A percentile compares a stretch with the other conserved stretches of the same genome.
Conservation (phyloP, 2,113 vertebrate species). For the Formicarius rufipectus region DNA sequence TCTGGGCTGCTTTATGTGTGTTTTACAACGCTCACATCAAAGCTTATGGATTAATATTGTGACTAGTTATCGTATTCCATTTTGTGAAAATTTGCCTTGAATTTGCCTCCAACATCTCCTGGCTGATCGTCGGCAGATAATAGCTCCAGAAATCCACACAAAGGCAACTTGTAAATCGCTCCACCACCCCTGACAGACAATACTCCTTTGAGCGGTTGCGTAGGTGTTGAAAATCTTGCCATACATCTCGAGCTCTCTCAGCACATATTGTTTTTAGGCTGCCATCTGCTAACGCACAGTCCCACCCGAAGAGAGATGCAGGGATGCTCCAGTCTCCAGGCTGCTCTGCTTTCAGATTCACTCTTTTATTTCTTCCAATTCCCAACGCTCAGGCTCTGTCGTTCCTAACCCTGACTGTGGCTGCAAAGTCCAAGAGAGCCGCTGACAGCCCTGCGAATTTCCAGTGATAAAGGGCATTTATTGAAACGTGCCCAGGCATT, state of each 20-base stretch:
- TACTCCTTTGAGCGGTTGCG: not conserved
- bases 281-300: slow-evolving; percentile 44
- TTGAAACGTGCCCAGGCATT: not conserved
- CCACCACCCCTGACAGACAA: slow-evolving; percentile 31
- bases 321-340: not conserved
- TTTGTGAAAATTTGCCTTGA: slow-evolving; percentile 49
- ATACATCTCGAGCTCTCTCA: slow-evolving; percentile 45
- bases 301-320: slow-evolving; percentile 34
- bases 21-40: slow-evolving; percentile 38
- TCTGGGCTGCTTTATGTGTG: slow-evolving; percentile 7
- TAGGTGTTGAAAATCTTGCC: slow-evolving; percentile 54
- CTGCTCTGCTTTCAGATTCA: not conserved
- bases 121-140: slow-evolving; percentile 21
- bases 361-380: not conserved
- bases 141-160: slow-evolving; percentile 35
- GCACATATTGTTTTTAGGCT: slow-evolving; percentile 42
- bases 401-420: not conserved
- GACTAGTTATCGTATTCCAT: slow-evolving; percentile 2
- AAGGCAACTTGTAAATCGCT: slow-evolving; percentile 28
- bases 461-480: not conserved
- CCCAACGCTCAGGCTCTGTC: not conserved
- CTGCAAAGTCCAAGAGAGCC: not conserved
- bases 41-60: slow-evolving; percentile 51
- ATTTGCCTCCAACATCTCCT: slow-evolving; percentile 40
- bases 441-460: not conserved